Evolutionary conservation across 64 coral and sea anemone species (phyloP), one percentile per base, ranked within the genome.

Genomic region (Stylophora pistillata): DNA sequence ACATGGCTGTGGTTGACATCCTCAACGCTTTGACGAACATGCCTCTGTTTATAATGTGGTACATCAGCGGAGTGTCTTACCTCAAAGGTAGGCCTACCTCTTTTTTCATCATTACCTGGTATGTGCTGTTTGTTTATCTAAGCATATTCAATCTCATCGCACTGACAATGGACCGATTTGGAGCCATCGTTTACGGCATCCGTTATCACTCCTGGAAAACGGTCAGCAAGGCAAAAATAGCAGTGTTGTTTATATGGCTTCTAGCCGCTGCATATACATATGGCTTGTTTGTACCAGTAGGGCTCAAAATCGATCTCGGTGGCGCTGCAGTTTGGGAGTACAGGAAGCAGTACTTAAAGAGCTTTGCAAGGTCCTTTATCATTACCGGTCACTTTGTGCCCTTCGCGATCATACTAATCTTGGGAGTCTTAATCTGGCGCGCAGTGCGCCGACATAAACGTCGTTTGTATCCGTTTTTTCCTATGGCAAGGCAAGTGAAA

Each of bases 151-250:
- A 64, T 33, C 52, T 88, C 0, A 55, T 52, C 15, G 86, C 57
- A 9, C 73, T 88, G 5, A 88, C 72, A 71, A 74, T 88, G 72
- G 86, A 88, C 61, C 52, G 86, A 12, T 88, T 55, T 33, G 86
- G 86, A 88, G 86, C 86, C 41, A 88, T 88, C 29, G 69, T 70
- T 37, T 41, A 88, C 55, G 86, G 86, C 30, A 30, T 88, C 13
- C 68, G 71, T 12, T 88, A 88, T 58, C 86, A 88, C 30, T 28
- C 71, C 15, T 88, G 86, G 86, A 88, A 88, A 74, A 88, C 86
- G 2, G 55, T 21, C 47, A 30, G 18, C 69, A 88, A 88, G 73
- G 86, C 86, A 5, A 59, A 74, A 13, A 12, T 76, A 14, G 68
- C 71, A 12, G 86, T 55, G 5, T 10, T 56, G 9, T 20, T 88